phyloP scores from a whole-genome alignment of 1,140 invertebrate genomes.

The Apis florea region DNA sequence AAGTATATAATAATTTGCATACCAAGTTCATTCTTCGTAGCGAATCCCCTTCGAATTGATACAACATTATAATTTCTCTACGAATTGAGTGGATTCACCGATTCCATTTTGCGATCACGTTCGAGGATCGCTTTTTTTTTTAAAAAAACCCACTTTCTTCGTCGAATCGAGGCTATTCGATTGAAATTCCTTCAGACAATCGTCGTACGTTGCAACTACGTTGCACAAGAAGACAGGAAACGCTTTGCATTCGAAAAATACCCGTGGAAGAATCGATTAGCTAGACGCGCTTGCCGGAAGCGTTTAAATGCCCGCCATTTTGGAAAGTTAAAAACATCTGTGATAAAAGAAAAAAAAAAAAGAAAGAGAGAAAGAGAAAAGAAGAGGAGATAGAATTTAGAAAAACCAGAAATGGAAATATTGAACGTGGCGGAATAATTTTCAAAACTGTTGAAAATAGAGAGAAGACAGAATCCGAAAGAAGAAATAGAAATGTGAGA shows the following conservation, averaged over 20 bases:
- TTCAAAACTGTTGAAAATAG: too few relatives aligned
- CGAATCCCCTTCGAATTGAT: background rate
- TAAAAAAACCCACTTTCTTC: background rate
- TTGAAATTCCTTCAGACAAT: background rate
- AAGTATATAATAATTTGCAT: too few relatives aligned
- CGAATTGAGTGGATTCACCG: background rate
- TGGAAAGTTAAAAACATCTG: too few relatives aligned
- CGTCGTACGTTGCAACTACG: background rate
- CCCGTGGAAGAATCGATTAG: background rate
- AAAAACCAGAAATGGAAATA: too few relatives aligned
- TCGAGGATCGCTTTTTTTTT: background rate
- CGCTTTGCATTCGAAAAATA: background rate
- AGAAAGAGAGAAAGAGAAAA: too few relatives aligned
- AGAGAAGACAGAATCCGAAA: too few relatives aligned
- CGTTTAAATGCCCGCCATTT: background rate
- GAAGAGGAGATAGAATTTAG: too few relatives aligned
- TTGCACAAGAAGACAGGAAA: background rate
- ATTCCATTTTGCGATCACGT: conserved; percentile 19
- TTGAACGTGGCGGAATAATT: too few relatives aligned
- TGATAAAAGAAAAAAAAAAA: too few relatives aligned
- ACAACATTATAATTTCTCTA: background rate
- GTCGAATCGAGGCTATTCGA: background rate
- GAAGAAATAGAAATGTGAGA: too few relatives aligned
- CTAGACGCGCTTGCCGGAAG: conserved; percentile 4
- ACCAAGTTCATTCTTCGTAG: background rate